Percentiles rank a stretch among this genome's conserved stretches.
Evolutionary conservation across 2,888 invertebrate genomes (phyloP).

Genomic region (Drosophila stalkeri): DNA sequence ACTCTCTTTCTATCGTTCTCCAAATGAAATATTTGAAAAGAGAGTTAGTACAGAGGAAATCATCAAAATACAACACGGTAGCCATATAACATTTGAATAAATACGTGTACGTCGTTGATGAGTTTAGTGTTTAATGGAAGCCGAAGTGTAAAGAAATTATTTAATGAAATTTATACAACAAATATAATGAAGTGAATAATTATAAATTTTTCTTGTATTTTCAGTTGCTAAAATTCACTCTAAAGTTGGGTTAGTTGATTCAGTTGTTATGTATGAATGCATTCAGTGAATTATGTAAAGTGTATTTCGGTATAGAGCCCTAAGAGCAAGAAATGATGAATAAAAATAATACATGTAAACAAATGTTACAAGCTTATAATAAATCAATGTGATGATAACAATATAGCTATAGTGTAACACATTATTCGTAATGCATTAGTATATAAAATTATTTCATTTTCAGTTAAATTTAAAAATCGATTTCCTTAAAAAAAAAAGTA

Average conservation of each 20-base stretch:
- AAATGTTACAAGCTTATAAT: too few relatives aligned
- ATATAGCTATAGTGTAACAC: not conserved
- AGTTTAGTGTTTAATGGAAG: slow-evolving; percentile 3
- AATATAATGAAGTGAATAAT: slow-evolving; percentile 3
- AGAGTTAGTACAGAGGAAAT: slow-evolving; percentile 19
- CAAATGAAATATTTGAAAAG: slow-evolving; percentile 12
- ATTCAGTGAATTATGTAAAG: slow-evolving; percentile 74
- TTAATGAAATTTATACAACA: not conserved
- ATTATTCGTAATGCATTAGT: not conserved
- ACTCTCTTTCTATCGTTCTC: slow-evolving; percentile 23
- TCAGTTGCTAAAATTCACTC: slow-evolving; percentile 44
- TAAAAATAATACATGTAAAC: not conserved
- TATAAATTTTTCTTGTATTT: slow-evolving; percentile 22
- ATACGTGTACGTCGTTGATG: not conserved
- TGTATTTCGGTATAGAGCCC: slow-evolving; percentile 39
- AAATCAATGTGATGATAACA: not conserved
- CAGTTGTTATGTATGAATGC: slow-evolving; percentile 29
- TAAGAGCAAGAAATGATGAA: slow-evolving; percentile 5
- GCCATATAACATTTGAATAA: slow-evolving; percentile 15
- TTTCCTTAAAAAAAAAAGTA: too few relatives aligned
- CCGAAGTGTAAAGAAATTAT: slow-evolving; percentile 40
- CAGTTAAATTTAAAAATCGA: too few relatives aligned
- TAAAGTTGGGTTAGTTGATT: slow-evolving; percentile 17
- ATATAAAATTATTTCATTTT: not conserved
- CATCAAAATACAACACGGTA: slow-evolving; percentile 16